A percentile compares a stretch with the other conserved stretches of the same genome.
Conservation (phyloP, 2,888 invertebrate species). For the Disparrhopalites patrizii region DNA sequence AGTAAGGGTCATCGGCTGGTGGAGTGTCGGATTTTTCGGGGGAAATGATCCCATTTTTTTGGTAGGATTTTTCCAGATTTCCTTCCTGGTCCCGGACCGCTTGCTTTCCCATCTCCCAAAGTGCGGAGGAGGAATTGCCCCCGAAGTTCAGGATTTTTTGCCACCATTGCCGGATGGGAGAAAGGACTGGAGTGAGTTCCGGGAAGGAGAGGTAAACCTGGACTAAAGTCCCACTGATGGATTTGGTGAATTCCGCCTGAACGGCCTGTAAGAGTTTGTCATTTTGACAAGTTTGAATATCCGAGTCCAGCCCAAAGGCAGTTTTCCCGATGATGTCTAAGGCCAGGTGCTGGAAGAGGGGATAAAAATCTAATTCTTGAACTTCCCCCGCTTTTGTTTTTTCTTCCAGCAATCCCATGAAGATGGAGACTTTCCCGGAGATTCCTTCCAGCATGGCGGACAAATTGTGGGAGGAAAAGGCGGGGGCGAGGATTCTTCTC, state of each 20-base stretch:
- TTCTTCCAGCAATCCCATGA: conserved; percentile 11
- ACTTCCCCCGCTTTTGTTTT: background rate
- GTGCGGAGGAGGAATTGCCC: conserved; percentile 27
- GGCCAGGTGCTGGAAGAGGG: conserved; percentile 30
- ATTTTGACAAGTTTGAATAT: conserved; percentile 33
- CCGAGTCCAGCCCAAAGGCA: conserved; percentile 35
- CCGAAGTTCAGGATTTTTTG: background rate
- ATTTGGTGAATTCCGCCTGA: conserved; percentile 37
- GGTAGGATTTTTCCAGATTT: too few species aligned
- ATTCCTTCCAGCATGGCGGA: conserved; percentile 18
- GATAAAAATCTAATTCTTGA: conserved; percentile 31
- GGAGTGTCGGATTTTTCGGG: too few species aligned
- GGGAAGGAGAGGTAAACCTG: conserved; percentile 34
- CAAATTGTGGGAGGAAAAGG: conserved; percentile 27
- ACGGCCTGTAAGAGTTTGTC: conserved; percentile 32
- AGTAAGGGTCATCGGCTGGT: too few species aligned
- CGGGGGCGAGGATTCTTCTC: conserved; percentile 27
- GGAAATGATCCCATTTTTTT: too few species aligned
- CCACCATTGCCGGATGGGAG: conserved; percentile 20
- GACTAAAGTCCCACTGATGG: conserved; percentile 13
- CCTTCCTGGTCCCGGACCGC: conserved; percentile 20
- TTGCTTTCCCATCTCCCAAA: conserved; percentile 29
- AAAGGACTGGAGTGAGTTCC: conserved; percentile 25
- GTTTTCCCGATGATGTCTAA: conserved; percentile 36
- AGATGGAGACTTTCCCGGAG: background rate